Evolutionary conservation across 2,888 invertebrate species (phyloP), one percentile per base, ranked within the genome.

Genomic region (Neoascia interrupta): DNA sequence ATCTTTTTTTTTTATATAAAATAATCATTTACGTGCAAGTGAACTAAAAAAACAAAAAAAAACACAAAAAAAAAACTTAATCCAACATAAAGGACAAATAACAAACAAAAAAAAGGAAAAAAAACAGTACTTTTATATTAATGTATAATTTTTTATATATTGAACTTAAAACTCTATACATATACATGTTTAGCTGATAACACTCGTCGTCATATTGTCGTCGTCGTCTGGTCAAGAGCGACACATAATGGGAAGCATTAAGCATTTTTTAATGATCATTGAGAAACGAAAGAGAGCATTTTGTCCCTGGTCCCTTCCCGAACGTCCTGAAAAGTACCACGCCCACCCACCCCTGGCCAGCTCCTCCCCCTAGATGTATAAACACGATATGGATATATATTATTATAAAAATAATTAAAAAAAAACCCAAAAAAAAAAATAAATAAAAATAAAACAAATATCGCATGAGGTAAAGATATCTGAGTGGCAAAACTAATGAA

Each of bases 101-200:
- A 72, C 64, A 79, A 66, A 69, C 26, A 70, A 72, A 66, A 72
- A 72, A 72, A 60, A 49, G 21, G 21, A 21, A 28, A 34, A 49
- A 34, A 39, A 64, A 60, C 58, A 64, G 72, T 79, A 79, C 64
- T 79, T 73, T 79, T 79, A 79, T 79, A 79, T 79, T 79, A 79
- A 72, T 79, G 79, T 79, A 79, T 79, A 79, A 79, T 79, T 79
- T 79, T 79, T 79, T 79, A 79, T 73, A 79, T 79, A 79, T 79
- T 66, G 73, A 79, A 79, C 79, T 79, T 73, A 72, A 79, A 72
- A 79, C 66, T 79, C 79, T 73, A 79, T 73, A 79, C 79, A 79
- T 79, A 79, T 79, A 79, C 70, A 79, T 66, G 73, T 79, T 73
- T 66, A 79, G 79, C 79, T 76, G 79, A 66, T 79, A 76, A 66